Percentiles rank a stretch among this genome's conserved stretches.
Evolutionary conservation across 2,797 vertebrate genomes (phyloP).

Genomic region (Lutjanus campechanus): DNA sequence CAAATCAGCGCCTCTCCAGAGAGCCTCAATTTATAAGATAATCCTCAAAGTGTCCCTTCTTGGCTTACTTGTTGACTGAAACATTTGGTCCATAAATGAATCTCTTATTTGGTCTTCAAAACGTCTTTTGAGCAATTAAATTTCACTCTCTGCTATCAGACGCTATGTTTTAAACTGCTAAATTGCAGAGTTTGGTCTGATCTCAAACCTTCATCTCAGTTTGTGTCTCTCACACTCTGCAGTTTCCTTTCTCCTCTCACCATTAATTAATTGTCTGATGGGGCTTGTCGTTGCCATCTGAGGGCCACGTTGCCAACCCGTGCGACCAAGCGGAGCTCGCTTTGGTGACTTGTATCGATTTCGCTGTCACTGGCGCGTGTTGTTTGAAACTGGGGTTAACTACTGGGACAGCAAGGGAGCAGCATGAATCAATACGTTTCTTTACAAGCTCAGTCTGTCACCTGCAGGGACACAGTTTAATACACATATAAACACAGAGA

Average conservation of each 20-base stretch:
- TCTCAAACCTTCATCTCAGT: constrained; percentile 28
- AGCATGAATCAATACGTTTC: constrained; percentile 49
- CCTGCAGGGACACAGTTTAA: constrained; percentile 27
- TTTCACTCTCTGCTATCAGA: neutral
- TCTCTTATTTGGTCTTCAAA: neutral
- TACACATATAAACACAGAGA: constrained; percentile 2
- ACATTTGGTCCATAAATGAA: neutral
- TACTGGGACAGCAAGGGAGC: constrained; percentile 52
- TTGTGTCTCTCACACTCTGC: neutral
- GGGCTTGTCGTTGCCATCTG: constrained; percentile 19
- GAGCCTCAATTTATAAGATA: neutral
- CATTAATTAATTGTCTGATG: constrained; percentile 39
- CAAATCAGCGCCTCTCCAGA: neutral
- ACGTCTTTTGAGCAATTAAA: neutral
- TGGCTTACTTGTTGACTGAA: neutral
- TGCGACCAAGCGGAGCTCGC: constrained; percentile 20
- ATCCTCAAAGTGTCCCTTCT: neutral
- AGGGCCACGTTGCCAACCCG: constrained; percentile 12
- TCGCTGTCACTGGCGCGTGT: constrained; percentile 41
- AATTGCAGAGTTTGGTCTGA: neutral
- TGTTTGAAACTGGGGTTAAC: constrained; percentile 70
- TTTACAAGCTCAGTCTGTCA: constrained; percentile 38
- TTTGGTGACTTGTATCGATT: constrained; percentile 61
- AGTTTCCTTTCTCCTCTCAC: constrained; percentile 31
- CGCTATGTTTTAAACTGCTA: neutral